Evolutionary conservation across 2,888 invertebrate species (phyloP).

Genomic region (Atethmia centrago): DNA sequence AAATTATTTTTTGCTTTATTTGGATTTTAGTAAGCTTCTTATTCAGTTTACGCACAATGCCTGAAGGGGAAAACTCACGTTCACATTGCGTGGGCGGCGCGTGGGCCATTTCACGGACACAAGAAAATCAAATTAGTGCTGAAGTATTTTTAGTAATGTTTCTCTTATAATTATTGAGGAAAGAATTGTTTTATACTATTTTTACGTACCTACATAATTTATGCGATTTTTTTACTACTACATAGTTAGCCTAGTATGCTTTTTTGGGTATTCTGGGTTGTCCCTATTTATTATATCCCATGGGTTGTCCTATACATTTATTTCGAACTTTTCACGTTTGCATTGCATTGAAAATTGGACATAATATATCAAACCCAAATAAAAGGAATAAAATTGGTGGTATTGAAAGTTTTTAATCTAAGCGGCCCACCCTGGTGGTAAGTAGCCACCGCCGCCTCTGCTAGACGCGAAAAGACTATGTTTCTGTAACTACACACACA

Average conservation of each 20-base stretch:
- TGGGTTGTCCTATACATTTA: too few species aligned
- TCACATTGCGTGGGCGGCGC: neutral
- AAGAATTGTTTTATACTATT: neutral
- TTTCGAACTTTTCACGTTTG: neutral
- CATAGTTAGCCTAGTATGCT: too few species aligned
- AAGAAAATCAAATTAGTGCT: neutral
- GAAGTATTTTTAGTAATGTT: neutral
- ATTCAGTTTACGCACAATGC: slow-evolving; percentile 7
- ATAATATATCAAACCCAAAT: neutral
- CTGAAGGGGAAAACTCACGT: neutral
- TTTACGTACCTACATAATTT: neutral
- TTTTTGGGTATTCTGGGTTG: neutral
- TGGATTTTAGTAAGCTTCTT: neutral
- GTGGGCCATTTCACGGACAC: neutral
- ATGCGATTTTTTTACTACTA: neutral
- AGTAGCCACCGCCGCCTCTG: neutral
- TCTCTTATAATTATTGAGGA: neutral
- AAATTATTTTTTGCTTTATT: neutral
- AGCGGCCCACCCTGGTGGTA: neutral
- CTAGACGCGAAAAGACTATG: neutral
- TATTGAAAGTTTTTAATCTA: neutral
- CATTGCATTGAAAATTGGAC: neutral
- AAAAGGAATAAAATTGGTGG: neutral
- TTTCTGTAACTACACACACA: neutral
- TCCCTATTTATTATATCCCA: too few species aligned